These are phyloP conservation scores for Chionomys nivalis DNA, from an alignment of 2,113 vertebrate genomes.

Conservation along the genomic window DNA sequence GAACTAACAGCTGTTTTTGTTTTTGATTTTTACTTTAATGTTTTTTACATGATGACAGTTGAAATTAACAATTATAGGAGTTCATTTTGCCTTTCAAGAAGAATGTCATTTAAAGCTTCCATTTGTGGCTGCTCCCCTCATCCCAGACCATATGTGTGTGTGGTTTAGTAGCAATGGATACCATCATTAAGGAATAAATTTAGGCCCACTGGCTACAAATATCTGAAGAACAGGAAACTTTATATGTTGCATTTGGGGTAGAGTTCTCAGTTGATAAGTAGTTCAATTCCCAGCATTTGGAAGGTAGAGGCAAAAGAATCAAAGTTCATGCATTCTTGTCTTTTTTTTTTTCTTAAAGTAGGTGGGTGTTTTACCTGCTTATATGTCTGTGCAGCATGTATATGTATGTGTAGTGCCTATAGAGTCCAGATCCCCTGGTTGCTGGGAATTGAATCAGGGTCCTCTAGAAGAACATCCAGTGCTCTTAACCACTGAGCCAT, in stretches of 20 bases:
- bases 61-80: slow-evolving; percentile 40
- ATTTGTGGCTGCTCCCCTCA: slow-evolving; percentile 46
- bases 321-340: neutral
- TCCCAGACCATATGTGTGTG: slow-evolving; percentile 20
- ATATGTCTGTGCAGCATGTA: neutral
- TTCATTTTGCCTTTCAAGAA: neutral
- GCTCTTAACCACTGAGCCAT: neutral
- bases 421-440: neutral
- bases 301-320: neutral
- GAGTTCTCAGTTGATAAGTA: neutral
- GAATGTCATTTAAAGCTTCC: slow-evolving; percentile 22
- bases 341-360: neutral
- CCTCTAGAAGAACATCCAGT: neutral
- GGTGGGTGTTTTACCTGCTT: neutral
- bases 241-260: neutral
- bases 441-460: neutral
- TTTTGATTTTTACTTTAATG: slow-evolving; percentile 11
- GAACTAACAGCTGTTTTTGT: neutral
- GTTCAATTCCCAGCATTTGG: neutral
- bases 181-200: slow-evolving; percentile 48
- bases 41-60: neutral
- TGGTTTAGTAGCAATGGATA: slow-evolving; percentile 36
- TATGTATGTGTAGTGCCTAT: neutral
- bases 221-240: neutral
- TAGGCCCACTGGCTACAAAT: neutral